Conservation (phyloP, 2,888 invertebrate genomes). For the Phragmatobia fuliginosa region DNA sequence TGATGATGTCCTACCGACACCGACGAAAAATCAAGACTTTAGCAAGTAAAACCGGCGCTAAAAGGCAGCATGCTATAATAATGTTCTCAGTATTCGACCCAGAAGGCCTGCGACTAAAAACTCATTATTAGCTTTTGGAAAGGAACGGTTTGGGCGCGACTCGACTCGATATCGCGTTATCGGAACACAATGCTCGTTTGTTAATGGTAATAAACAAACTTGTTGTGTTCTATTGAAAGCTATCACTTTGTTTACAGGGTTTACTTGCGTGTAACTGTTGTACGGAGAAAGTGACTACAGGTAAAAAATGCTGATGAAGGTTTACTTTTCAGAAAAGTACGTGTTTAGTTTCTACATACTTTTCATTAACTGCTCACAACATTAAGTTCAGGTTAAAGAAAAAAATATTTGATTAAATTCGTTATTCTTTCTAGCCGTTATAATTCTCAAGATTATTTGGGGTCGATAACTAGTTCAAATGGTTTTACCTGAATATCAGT, state of each 20-base stretch:
- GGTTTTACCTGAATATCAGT: too few relatives aligned
- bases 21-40: not conserved
- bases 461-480: too few relatives aligned
- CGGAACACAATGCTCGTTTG: slow-evolving; percentile 46
- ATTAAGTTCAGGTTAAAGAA: not conserved
- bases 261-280: slow-evolving; percentile 14
- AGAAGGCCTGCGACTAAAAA: slow-evolving; percentile 48
- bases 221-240: slow-evolving; percentile 24
- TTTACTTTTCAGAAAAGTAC: not conserved
- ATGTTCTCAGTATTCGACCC: slow-evolving; percentile 52
- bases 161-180: slow-evolving; percentile 47
- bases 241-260: slow-evolving; percentile 22
- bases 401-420: not conserved
- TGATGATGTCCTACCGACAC: too few relatives aligned
- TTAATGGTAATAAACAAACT: slow-evolving; percentile 49
- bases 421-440: too few relatives aligned
- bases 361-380: not conserved
- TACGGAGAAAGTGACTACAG: slow-evolving; percentile 9
- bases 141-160: slow-evolving; percentile 45
- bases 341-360: not conserved
- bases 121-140: slow-evolving; percentile 55
- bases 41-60: slow-evolving; percentile 18
- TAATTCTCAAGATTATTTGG: too few relatives aligned
- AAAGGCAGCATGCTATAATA: slow-evolving; percentile 39
- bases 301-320: not conserved